Evolutionary conservation across 2,113 vertebrate genomes (phyloP), one percentile per base, ranked within the genome.

Genomic region (Xenopus borealis): DNA sequence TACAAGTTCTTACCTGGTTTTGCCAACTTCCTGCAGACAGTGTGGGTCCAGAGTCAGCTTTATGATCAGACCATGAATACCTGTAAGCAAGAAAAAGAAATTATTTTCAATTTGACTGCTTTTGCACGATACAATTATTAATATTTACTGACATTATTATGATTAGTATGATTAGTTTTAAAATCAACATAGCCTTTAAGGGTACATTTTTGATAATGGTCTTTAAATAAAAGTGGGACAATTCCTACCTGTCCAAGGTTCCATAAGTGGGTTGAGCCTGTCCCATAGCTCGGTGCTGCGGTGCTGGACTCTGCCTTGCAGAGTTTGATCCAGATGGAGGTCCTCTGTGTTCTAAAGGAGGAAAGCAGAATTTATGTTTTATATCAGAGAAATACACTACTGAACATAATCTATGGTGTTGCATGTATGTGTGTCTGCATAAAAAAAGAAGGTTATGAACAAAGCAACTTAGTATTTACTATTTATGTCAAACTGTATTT

Each of bases 321-420:
- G 97, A 99, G 82, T 96, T 98, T 19, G 93, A 92, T 84, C 93
- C 96, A 3, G 97, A 99, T 0, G 95, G 91, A 72, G 97, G 96
- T 46, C 95, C 92, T 2, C 86, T 94, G 75, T 95, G 95, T 69
- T 98, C 94, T 89, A 75, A 69, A 63, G 83, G 62, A 84, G 23
- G 62, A 78, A 83, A 78, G 82, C 33, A 40, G 5, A 40, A 7
- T 4, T 4, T 40, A 40, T 1, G 1, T 27, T 27, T 27, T 27
- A 3, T 27, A 27, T 27, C 23, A 27, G 23, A 27, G 23, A 27
- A 2, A 27, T 27, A 27, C 23, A 27, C 23, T 27, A 27, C 2
- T 2, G 23, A 27, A 27, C 23, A 27, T 27, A 3, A 9, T 6
- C 33, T 40, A 40, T 6, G 3, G 33, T 6, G 5, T 40, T 2